phyloP scores from a whole-genome alignment of 2,888 invertebrate genomes.

The Pheosia tremula region DNA sequence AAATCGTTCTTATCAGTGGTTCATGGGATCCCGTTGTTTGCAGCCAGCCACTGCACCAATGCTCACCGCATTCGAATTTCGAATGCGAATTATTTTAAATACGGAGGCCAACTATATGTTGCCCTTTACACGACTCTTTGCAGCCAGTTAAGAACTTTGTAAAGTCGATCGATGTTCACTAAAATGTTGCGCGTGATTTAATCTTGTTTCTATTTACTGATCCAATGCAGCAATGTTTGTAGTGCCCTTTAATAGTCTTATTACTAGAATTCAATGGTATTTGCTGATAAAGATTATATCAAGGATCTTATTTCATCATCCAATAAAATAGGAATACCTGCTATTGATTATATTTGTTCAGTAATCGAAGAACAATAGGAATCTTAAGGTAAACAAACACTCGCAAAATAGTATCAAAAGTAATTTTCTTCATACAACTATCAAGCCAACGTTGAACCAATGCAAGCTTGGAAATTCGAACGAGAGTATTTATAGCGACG shows the following conservation, averaged over 20 bases:
- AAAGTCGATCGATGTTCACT: conserved; percentile 35
- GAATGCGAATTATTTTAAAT: conserved; percentile 63
- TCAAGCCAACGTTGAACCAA: not conserved
- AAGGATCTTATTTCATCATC: too few relatives aligned
- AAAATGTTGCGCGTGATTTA: conserved; percentile 45
- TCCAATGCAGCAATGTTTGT: not conserved
- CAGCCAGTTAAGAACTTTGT: conserved; percentile 44
- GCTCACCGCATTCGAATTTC: conserved; percentile 38
- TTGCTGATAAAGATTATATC: not conserved
- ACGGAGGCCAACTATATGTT: conserved; percentile 58
- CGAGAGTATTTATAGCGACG: conserved; percentile 36
- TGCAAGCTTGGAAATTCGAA: not conserved
- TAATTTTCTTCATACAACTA: not conserved
- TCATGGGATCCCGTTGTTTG: conserved; percentile 49
- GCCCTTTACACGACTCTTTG: conserved; percentile 62
- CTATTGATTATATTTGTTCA: too few relatives aligned
- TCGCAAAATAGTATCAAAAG: not conserved
- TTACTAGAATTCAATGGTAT: not conserved
- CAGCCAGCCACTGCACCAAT: conserved; percentile 25
- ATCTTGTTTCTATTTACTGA: conserved; percentile 11
- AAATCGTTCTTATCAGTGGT: conserved; percentile 52
- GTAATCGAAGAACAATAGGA: too few relatives aligned
- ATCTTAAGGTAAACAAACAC: not conserved
- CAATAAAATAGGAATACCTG: too few relatives aligned
- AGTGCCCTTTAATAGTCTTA: not conserved